Conservation (phyloP, 2,888 invertebrate genomes). For the Ophion obscuratus region DNA sequence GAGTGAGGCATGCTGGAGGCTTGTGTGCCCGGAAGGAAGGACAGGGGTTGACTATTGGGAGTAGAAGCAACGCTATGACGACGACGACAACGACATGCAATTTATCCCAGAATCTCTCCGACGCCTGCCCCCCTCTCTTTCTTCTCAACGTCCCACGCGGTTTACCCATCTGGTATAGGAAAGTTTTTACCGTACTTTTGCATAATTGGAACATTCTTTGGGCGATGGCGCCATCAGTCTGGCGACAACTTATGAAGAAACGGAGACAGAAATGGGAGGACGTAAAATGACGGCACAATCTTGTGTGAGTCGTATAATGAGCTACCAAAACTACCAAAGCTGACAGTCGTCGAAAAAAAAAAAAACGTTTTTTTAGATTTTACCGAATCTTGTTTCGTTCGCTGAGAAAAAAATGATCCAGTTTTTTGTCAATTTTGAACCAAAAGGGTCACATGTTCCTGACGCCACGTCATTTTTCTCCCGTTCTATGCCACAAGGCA, state of each 20-base stretch:
- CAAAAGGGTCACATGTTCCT: no score
- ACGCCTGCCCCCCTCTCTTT: no score
- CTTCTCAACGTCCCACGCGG: constrained; percentile 36
- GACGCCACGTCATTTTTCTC: no score
- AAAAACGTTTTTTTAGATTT: no score
- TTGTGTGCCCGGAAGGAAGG: background rate
- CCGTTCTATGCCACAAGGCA: no score
- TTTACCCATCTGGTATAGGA: constrained; percentile 51
- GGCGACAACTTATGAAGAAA: constrained; percentile 31
- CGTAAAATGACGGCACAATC: constrained; percentile 1
- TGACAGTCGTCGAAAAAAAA: background rate
- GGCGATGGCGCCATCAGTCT: constrained; percentile 61
- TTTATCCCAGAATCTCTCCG: constrained; percentile 48
- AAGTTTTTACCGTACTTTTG: constrained; percentile 74
- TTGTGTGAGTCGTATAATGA: constrained; percentile 33
- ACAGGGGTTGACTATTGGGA: constrained; percentile 59
- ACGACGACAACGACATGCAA: constrained; percentile 49
- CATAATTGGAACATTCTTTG: constrained; percentile 81
- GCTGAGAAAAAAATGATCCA: no score
- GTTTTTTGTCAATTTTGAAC: no score
- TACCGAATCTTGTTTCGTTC: no score
- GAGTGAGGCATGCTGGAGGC: background rate
- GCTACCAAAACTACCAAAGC: background rate
- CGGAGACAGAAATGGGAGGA: background rate
- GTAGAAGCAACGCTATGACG: constrained; percentile 47